phyloP scores from a whole-genome alignment of 2,113 vertebrate genomes.

The Odobenus rosmarus region DNA sequence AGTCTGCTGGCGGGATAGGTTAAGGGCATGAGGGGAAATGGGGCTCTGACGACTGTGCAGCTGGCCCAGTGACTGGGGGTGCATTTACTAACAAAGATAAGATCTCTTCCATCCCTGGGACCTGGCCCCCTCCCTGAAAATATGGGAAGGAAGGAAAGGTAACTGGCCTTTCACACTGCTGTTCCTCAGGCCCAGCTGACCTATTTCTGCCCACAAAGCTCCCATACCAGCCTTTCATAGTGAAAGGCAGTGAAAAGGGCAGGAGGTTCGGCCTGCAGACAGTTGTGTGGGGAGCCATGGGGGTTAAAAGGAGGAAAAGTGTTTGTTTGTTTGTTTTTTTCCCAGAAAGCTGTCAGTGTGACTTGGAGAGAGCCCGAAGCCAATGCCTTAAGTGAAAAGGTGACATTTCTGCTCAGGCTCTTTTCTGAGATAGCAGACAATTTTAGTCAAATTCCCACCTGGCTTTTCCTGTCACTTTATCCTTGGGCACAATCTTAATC shows the following conservation, averaged over 20 bases:
- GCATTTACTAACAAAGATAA: background rate
- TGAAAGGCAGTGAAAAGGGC: background rate
- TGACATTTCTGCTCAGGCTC: constrained; percentile 61
- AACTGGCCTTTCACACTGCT: background rate
- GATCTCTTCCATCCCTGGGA: background rate
- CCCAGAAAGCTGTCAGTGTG: constrained; percentile 22
- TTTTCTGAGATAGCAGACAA: constrained; percentile 50
- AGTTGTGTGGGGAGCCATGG: background rate
- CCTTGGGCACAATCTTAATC: constrained; percentile 66
- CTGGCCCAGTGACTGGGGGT: background rate
- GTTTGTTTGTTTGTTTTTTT: background rate
- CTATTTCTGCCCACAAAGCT: background rate
- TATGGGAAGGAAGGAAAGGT: background rate
- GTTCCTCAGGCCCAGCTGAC: background rate
- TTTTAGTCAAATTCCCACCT: constrained; percentile 65
- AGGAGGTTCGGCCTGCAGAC: background rate
- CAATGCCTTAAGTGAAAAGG: constrained; percentile 62
- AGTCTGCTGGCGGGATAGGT: background rate
- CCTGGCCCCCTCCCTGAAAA: background rate
- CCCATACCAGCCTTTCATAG: background rate
- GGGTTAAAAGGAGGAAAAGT: background rate
- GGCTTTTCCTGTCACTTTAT: constrained; percentile 62
- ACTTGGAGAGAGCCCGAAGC: constrained; percentile 58
- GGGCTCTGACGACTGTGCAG: background rate
- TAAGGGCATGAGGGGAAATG: background rate